Percentiles rank a stretch among this genome's conserved stretches.
phyloP scores from a whole-genome alignment of 2,888 invertebrate species.

The Phorcus lineatus region DNA sequence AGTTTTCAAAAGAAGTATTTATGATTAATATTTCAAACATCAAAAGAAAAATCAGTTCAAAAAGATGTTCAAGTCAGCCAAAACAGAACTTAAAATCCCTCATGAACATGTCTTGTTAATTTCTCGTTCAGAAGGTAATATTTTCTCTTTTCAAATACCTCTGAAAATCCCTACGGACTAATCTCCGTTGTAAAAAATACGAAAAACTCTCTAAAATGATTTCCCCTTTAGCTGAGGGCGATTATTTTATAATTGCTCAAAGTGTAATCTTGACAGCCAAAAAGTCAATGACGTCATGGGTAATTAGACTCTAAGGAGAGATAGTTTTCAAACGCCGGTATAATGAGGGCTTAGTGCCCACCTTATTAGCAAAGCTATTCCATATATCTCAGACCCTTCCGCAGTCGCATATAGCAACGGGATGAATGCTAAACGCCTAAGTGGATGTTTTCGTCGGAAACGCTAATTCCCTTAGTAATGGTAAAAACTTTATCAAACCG shows the following conservation, averaged over 20 bases:
- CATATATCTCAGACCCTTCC: neutral
- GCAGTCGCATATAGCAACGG: constrained; percentile 7
- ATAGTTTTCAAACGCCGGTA: constrained; percentile 8
- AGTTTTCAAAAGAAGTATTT: too few species aligned
- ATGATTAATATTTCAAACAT: too few species aligned
- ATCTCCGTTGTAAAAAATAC: neutral
- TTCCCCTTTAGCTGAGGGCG: neutral
- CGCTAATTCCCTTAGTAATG: neutral
- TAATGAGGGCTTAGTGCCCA: constrained; percentile 4
- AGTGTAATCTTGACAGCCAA: constrained; percentile 18
- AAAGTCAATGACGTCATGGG: constrained; percentile 13
- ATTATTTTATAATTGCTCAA: constrained; percentile 17
- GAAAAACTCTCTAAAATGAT: neutral
- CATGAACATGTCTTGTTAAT: too few species aligned
- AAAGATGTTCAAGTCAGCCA: too few species aligned
- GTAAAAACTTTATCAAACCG: constrained; percentile 16
- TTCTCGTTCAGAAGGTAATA: too few species aligned
- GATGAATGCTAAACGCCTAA: constrained; percentile 12
- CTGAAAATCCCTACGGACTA: neutral
- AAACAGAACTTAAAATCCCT: too few species aligned
- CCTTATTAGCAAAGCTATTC: neutral
- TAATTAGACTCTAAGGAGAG: neutral
- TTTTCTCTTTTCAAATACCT: too few species aligned
- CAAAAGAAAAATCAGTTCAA: too few species aligned
- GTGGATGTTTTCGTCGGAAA: constrained; percentile 20